These are phyloP conservation scores for Styela clava DNA, from an alignment of 23 tunicate species.

Conservation along the genomic window DNA sequence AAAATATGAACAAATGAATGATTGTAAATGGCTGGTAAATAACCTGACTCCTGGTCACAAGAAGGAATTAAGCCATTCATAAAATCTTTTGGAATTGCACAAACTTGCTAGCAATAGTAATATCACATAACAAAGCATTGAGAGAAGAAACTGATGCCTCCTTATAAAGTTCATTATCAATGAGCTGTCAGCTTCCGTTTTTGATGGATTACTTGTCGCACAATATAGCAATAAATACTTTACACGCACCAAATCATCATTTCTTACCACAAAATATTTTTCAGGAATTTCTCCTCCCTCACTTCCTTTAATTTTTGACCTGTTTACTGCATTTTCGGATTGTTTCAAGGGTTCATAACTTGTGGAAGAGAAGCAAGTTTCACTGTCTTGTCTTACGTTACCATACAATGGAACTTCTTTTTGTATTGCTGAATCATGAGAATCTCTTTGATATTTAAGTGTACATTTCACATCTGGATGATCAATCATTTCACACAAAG, in stretches of 20 bases:
- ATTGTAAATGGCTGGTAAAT: no score
- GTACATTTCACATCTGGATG: slow-evolving; percentile 91
- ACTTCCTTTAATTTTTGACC: slow-evolving; percentile 69
- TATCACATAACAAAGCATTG: slow-evolving; percentile 9
- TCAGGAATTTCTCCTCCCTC: slow-evolving; percentile 91
- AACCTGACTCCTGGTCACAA: no score
- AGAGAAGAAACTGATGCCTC: slow-evolving; percentile 15
- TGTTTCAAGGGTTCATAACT: neutral
- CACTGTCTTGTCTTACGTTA: neutral
- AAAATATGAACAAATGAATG: no score
- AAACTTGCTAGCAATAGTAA: neutral
- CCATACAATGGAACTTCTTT: neutral
- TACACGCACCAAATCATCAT: slow-evolving; percentile 72
- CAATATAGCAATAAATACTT: slow-evolving; percentile 61
- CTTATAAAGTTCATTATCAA: neutral
- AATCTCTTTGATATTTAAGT: neutral
- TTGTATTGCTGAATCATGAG: neutral
- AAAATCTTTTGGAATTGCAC: slow-evolving; percentile 1
- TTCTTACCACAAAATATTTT: slow-evolving; percentile 80
- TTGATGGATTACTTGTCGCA: slow-evolving; percentile 30
- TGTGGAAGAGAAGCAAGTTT: neutral
- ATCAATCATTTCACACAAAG: slow-evolving; percentile 78
- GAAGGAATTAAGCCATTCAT: neutral
- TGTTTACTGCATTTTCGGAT: neutral
- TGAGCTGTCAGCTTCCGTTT: neutral